phyloP scores from a whole-genome alignment of 2,797 vertebrate species.

The Valencia hispanica region DNA sequence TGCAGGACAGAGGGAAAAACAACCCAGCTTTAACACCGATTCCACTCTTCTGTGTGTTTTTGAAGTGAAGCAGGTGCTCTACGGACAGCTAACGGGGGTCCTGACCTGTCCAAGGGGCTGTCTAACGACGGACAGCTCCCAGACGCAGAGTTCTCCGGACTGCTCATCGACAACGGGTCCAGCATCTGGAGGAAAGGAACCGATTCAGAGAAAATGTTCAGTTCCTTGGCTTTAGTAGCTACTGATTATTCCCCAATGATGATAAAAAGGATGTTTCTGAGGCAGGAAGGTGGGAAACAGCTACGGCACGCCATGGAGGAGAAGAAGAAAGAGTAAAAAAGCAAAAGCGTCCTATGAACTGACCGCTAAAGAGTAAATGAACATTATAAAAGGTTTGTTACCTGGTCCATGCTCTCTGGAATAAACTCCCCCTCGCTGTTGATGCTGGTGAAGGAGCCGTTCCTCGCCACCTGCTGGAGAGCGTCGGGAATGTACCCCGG shows the following conservation, averaged over 20 bases:
- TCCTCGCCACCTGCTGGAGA: constrained; percentile 93
- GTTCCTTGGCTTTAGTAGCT: no score
- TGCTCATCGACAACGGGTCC: constrained; percentile 97
- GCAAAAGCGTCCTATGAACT: no score
- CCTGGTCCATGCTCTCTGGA: constrained; percentile 99
- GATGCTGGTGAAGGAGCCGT: constrained; percentile 99
- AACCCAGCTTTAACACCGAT: rapidly evolving
- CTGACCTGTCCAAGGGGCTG: constrained; percentile 96
- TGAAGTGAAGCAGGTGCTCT: not conserved
- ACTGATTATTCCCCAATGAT: no score
- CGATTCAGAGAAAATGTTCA: not conserved
- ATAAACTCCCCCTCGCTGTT: constrained; percentile 99
- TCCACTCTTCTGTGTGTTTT: not conserved
- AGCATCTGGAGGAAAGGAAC: constrained; percentile 84
- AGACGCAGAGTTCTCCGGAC: constrained; percentile 97
- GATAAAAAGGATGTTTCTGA: no score
- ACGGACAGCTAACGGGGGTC: no score
- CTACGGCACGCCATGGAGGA: no score
- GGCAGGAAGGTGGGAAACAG: no score
- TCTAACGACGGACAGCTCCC: constrained; percentile 98
- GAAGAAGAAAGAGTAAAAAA: no score
- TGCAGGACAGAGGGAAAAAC: not conserved
- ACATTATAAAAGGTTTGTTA: no score
- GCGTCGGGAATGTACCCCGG: constrained; percentile 98
- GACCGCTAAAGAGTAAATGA: no score